Percentiles rank a stretch among this genome's conserved stretches.
Conservation (phyloP, 1,140 invertebrate genomes). For the Drosophila pectinifera region DNA sequence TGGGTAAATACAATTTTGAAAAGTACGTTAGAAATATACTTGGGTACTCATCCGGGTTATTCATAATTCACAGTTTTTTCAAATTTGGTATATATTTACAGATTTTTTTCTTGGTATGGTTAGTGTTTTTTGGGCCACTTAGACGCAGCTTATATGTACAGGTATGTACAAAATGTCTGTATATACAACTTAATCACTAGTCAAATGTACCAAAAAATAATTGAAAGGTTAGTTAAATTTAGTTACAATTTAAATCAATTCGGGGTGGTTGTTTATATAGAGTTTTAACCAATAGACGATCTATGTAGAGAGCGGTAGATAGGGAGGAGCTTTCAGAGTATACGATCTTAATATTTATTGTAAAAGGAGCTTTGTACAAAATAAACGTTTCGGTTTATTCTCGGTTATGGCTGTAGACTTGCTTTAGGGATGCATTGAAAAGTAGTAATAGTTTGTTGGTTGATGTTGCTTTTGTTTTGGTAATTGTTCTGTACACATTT, state of each 20-base stretch:
- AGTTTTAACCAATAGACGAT: slow-evolving; percentile 76
- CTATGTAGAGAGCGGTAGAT: slow-evolving; percentile 60
- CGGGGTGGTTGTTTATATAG: slow-evolving; percentile 54
- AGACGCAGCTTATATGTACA: slow-evolving; percentile 63
- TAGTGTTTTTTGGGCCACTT: slow-evolving; percentile 48
- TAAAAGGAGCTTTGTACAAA: slow-evolving; percentile 65
- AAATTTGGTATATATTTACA: slow-evolving; percentile 80
- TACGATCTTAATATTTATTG: slow-evolving; percentile 67
- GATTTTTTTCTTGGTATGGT: slow-evolving; percentile 51
- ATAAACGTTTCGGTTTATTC: slow-evolving; percentile 39
- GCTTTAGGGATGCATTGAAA: slow-evolving; percentile 56
- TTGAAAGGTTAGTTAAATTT: slow-evolving; percentile 80
- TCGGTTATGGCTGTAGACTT: slow-evolving; percentile 58
- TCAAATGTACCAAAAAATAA: slow-evolving; percentile 75
- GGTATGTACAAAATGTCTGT: slow-evolving; percentile 72
- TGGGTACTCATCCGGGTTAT: slow-evolving; percentile 63
- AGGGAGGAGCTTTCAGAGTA: slow-evolving; percentile 58
- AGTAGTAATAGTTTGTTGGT: slow-evolving; percentile 37
- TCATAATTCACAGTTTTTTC: slow-evolving; percentile 71
- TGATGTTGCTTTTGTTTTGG: slow-evolving; percentile 44
- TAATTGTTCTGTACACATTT: slow-evolving; percentile 71
- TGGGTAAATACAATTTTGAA: slow-evolving; percentile 75
- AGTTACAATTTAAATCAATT: slow-evolving; percentile 72
- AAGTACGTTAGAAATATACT: slow-evolving; percentile 59
- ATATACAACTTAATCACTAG: slow-evolving; percentile 79